These are phyloP conservation scores for Dryobota labecula DNA, from an alignment of 2,888 invertebrate genomes.

Conservation along the genomic window DNA sequence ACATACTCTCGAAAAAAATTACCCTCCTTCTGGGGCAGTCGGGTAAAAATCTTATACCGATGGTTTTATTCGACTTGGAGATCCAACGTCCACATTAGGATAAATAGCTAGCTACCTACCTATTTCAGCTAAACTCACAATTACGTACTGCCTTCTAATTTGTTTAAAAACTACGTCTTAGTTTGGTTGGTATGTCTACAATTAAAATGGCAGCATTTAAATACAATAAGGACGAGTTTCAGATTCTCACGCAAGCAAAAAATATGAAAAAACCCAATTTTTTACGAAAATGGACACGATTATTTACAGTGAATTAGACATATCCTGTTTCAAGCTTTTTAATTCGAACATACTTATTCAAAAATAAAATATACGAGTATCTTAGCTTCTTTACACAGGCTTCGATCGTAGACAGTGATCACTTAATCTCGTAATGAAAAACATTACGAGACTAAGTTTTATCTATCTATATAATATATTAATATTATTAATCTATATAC, in stretches of 20 bases:
- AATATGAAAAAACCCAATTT: conserved; percentile 21
- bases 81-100: not conserved
- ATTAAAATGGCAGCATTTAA: conserved; percentile 49
- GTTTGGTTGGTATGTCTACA: conserved; percentile 18
- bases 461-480: too few species aligned
- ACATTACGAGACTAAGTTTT: too few species aligned
- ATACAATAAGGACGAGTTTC: conserved; percentile 50
- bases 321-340: conserved; percentile 33
- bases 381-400: not conserved
- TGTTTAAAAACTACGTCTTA: conserved; percentile 17
- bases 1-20: too few species aligned
- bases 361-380: not conserved
- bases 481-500: too few species aligned
- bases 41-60: not conserved
- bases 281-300: conserved; percentile 23
- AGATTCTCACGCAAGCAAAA: conserved; percentile 54
- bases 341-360: not conserved
- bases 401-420: too few species aligned
- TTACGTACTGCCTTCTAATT: conserved; percentile 6
- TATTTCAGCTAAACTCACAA: not conserved
- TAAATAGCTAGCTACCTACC: too few species aligned
- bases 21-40: too few species aligned
- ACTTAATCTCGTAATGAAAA: not conserved
- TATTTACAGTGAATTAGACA: conserved; percentile 29
- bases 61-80: not conserved